Base-by-base conservation (phyloP, 2,888 invertebrate species). In the Chalcis sispes region DNA sequence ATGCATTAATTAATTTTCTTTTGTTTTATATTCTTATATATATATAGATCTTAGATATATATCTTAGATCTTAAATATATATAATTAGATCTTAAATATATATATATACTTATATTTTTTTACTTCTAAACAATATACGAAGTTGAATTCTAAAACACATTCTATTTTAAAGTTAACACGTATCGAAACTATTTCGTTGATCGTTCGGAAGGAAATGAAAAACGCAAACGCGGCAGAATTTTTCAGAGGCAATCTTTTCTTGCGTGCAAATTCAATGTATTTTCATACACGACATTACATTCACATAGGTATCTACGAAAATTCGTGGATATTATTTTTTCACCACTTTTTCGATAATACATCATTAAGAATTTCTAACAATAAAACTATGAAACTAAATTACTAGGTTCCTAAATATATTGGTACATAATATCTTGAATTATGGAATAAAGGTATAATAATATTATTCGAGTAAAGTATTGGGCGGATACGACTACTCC, bases 401-500 rank as follows among this genome's bases (percentile, higher is more conserved):
- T 61, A 77, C 82, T 85, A 85, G 77, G 32, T 70, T 13, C 36
- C 36, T 65, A 50, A 40, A 64, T 58, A 76, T 65, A 13, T 58
- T 42, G 73, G 80, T 84, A 83, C 80, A 74, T 78, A 82, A 81
- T 71, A 66, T 61, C 36, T 27, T 4, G 2, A 54, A 67, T 62
- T 46, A 36, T 32, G 65, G 61, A 71, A 71, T 70, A 59, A 75
- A 75, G 62, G 23, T 69, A 0, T 58, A 66, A 71, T 72, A 56
- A 65, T 7, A 48, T 52, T 72, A 69, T 56, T 64, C 58, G 72
- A 77, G 75, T 77, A 81, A 85, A 84, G 82, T 84, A 83, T 87
- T 88, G 88, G 88, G 88, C 88, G 88, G 88, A 88, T 88, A 86
- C 85, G 85, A 87, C 88, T 88, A 88, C 86, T 83, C 85, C 87